Conservation (phyloP, 2,797 vertebrate species). For the Macrochelys suwanniensis region DNA sequence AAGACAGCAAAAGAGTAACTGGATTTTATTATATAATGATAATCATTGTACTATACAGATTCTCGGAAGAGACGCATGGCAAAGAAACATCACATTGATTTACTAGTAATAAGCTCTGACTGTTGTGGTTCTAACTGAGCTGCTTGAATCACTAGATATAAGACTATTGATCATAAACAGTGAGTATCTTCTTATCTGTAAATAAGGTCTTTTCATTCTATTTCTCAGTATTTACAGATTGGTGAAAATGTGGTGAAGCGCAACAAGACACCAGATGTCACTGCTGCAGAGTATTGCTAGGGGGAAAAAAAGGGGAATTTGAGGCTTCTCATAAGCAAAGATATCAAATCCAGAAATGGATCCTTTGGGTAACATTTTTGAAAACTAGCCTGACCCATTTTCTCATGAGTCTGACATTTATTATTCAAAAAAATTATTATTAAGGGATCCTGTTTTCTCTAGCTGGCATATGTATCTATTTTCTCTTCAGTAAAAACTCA, state of each 20-base stretch:
- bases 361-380: not conserved
- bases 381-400: not conserved
- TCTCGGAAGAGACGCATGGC: slow-evolving; percentile 61
- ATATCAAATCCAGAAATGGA: not conserved
- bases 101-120: slow-evolving; percentile 69
- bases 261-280: not conserved
- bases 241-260: slow-evolving; percentile 43
- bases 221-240: slow-evolving; percentile 54
- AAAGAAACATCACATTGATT: slow-evolving; percentile 73
- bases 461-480: not conserved
- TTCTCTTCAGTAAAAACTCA: not conserved
- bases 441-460: not conserved
- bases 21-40: slow-evolving; percentile 72
- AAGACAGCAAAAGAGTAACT: slow-evolving; percentile 67
- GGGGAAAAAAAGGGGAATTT: not conserved
- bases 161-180: slow-evolving; percentile 67
- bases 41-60: slow-evolving; percentile 69
- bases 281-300: not conserved
- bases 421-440: not conserved
- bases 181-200: slow-evolving; percentile 69
- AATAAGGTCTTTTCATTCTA: slow-evolving; percentile 62
- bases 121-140: slow-evolving; percentile 63
- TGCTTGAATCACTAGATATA: slow-evolving; percentile 66
- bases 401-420: not conserved
- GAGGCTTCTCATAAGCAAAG: not conserved